Evolutionary conservation across 2,888 invertebrate species (phyloP), one percentile per base, ranked within the genome.

Genomic region (Orgyia antiqua): DNA sequence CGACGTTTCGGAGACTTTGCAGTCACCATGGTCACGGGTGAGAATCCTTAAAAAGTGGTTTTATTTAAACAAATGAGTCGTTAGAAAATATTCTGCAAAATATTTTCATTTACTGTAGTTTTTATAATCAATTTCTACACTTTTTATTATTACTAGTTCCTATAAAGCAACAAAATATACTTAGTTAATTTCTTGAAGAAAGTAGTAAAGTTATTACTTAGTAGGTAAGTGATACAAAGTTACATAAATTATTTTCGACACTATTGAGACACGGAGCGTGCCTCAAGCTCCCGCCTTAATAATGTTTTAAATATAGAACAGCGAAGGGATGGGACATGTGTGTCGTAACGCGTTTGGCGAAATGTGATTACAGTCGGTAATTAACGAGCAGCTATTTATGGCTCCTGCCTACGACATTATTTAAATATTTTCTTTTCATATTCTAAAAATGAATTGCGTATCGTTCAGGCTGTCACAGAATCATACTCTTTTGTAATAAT

Each of bases 301-400:
- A 78, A 72, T 75, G 74, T 80, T 80, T 20, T 82, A 83, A 77
- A 79, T 79, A 60, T 86, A 82, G 84, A 84, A 83, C 77, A 46
- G 79, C 82, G 78, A 84, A 84, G 84, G 84, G 84, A 86, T 84
- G 83, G 76, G 82, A 80, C 84, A 84, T 79, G 73, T 84, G 83
- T 79, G 78, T 76, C 68, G 80, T 79, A 82, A 84, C 80, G 80
- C 70, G 68, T 83, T 82, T 86, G 84, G 84, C 84, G 84, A 86
- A 86, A 84, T 84, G 84, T 80, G 84, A 86, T 86, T 86, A 83
- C 78, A 71, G 71, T 72, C 68, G 48, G 75, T 82, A 79, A 86
- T 84, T 86, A 84, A 86, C 77, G 79, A 76, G 72, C 60, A 47
- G 66, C 75, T 86, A 83, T 86, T 82, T 83, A 72, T 69, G 68